Base-by-base conservation (phyloP, 2,888 invertebrate species). In the Imbricaverruca yamaguchii region DNA sequence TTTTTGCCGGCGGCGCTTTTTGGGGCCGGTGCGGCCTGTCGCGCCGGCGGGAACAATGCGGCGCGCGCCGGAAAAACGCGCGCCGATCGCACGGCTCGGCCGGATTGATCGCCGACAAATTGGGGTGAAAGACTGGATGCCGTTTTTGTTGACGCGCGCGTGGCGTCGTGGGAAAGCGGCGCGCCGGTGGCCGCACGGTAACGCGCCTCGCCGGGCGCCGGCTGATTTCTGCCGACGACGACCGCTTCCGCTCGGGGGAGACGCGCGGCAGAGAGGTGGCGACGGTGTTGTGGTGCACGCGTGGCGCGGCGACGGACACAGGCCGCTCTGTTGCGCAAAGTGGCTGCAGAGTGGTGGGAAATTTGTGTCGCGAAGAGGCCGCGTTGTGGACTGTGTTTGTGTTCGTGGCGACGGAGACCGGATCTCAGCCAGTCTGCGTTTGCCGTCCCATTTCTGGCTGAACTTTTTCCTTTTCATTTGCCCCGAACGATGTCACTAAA, bases 21-120 rank as follows among this genome's bases (percentile, higher is more conserved):
- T 74, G 53, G 21, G 74, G 74, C 55, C 74, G 21, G 53, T 39
- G 69, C 21, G 74, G 53, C 21, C 9, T 74, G 55, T 74, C 74
- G 21, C 11, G 74, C 0, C 74, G 15, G 10, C 74, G 11, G 23
- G 55, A 55, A 74, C 74, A 74, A 74, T 74, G 74, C 74, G 11
- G 13, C 21, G 9, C 39, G 15, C 55, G 74, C 13, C 15, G 55
- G 21, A 74, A 74, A 74, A 74, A 23, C 55, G 11, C 8, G 25
- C 21, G 74, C 55, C 74, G 74, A 74, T 74, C 53, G 74, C 55
- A 18, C 21, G 74, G 74, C 74, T 74, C 55, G 55, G 74, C 9
- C 55, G 53, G 74, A 74, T 74, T 74, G 74, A 74, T 74, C 74
- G 74, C 53, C 55, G 53, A 74, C 74, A 74, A 74, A 74, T 74